Evolutionary conservation across 2,888 invertebrate species (phyloP), one percentile per base, ranked within the genome.

Genomic region (Carcina quercana): DNA sequence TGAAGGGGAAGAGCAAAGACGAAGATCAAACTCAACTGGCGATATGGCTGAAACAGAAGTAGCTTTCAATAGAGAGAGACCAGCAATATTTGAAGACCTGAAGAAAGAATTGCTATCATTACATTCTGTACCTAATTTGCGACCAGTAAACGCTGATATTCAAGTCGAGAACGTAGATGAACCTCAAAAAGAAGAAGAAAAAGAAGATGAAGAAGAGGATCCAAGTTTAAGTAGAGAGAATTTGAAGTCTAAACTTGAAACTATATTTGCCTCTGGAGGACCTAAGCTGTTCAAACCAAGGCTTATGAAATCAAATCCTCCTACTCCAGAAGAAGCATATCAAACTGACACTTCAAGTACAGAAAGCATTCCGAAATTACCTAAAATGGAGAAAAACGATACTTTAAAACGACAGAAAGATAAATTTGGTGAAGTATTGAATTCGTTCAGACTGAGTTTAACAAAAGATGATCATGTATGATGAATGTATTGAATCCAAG

Each of bases 351-450:
- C 50, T 5, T 72, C 72, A 0, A 76, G 73, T 39, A 52, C 50
- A 6, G 80, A 80, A 26, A 79, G 72, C 45, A 53, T 73, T 54
- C 35, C 61, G 2, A 80, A 70, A 43, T 20, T 66, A 22, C 70
- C 75, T 0, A 80, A 79, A 53, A 50, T 71, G 37, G 75, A 78
- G 20, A 82, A 75, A 47, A 80, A 80, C 33, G 82, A 85, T 42
- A 85, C 85, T 1, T 48, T 85, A 22, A 76, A 72, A 35, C 48
- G 83, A 43, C 83, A 85, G 39, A 76, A 62, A 47, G 78, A 66
- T 0, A 76, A 66, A 41, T 85, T 74, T 39, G 61, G 75, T 39
- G 73, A 55, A 50, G 83, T 83, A 50, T 48, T 83, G 27, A 75
- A 76, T 57, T 79, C 82, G n/a, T 63, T 83, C 42, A 50, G 69